Conservation (phyloP, 1,140 invertebrate species). For the Babylonia areolata region DNA sequence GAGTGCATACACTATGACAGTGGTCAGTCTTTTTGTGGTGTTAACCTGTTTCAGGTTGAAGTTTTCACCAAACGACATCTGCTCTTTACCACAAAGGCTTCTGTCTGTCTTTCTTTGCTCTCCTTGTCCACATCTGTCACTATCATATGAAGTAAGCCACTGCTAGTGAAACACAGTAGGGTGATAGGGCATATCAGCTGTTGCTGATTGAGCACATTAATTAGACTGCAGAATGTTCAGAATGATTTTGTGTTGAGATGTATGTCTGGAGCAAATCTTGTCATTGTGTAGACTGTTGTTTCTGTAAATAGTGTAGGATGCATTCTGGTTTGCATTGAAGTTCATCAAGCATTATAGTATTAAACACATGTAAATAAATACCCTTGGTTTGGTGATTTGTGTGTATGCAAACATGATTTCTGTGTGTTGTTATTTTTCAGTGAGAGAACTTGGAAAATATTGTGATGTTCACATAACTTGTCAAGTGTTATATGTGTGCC, state of each 20-base stretch:
- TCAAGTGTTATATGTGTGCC: too few species aligned
- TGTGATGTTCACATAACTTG: too few species aligned
- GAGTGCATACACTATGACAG: too few species aligned
- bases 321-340: neutral
- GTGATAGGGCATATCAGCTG: neutral
- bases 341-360: slow-evolving; percentile 12
- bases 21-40: too few species aligned
- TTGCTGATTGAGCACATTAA: neutral
- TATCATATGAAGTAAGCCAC: neutral
- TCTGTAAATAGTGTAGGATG: neutral
- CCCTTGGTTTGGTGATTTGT: neutral
- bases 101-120: neutral
- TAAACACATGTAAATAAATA: neutral
- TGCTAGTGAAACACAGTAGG: neutral
- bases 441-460: too few species aligned
- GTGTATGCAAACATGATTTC: neutral
- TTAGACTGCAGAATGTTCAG: neutral
- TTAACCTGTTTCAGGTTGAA: too few species aligned
- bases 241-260: neutral
- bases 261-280: neutral
- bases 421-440: too few species aligned
- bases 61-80: too few species aligned
- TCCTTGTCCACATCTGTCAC: neutral
- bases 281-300: neutral
- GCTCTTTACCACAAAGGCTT: too few species aligned